Evolutionary conservation across 2,113 vertebrate species (phyloP), one percentile per base, ranked within the genome.

Genomic region (Lophius piscatorius): DNA sequence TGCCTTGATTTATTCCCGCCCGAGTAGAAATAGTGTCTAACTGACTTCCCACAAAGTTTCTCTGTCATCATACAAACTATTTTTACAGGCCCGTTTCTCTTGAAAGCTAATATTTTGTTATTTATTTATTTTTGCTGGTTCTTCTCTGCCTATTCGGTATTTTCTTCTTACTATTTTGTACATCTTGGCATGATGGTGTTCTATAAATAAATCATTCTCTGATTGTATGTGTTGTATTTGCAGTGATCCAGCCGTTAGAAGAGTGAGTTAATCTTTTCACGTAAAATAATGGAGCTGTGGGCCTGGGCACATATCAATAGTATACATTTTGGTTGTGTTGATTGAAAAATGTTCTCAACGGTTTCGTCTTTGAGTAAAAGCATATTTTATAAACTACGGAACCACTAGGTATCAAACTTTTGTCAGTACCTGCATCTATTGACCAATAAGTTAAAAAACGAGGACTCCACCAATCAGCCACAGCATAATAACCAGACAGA

Each of bases 1-100:
- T 68, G 74, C 63, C 54, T 76, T 42, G 36, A 14, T 11, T 28
- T 58, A 57, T 63, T 74, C 49, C 41, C 74, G 60, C 61, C 33
- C 0, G 24, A 70, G 48, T 59, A 24, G 28, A 70, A 71, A 65
- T 38, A 44, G 35, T 63, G 69, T 63, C 26, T 52, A 17, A 31
- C 40, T 4, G 33, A 17, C 45, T 63, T 60, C 71, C 58, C 55
- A 69, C 70, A 14, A 26, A 41, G 2, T 2, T 5, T 31, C 46
- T 65, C 64, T 45, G 59, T 76, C 75, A 74, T 6, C 44, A 7
- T 21, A 8, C 39, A 66, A 28, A 6, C 14, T 58, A 33, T 54
- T 63, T 65, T 46, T 16, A 42, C 33, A 45, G 47, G 38, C 14
- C 7, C 9, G 12, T 12, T 38, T 34, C 20, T 58, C 31, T 22